These are phyloP conservation scores for Argynnis bischoffii DNA, from an alignment of 2,888 invertebrate species.

Conservation along the genomic window DNA sequence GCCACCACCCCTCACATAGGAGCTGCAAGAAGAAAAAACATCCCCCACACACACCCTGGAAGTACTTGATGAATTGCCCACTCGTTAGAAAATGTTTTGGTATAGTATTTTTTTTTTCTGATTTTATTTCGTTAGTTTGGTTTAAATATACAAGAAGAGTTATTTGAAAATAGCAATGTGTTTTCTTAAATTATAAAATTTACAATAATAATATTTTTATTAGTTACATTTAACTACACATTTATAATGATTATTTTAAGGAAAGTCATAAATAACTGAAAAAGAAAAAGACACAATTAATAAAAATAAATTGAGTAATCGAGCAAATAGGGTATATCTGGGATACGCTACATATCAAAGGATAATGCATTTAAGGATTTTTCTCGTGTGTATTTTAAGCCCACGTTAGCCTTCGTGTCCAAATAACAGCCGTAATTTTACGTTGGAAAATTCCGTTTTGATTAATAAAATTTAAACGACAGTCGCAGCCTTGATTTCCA, in stretches of 20 bases:
- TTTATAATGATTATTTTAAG: background rate
- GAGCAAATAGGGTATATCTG: background rate
- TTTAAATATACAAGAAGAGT: background rate
- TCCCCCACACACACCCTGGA: constrained; percentile 79
- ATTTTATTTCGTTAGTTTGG: constrained; percentile 39
- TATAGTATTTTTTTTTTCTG: constrained; percentile 67
- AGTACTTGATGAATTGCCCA: constrained; percentile 84
- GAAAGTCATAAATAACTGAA: too few relatives aligned
- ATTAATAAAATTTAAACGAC: constrained; percentile 29
- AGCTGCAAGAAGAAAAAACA: constrained; percentile 79
- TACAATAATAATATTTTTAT: too few relatives aligned
- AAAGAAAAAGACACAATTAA: too few relatives aligned
- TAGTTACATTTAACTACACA: too few relatives aligned
- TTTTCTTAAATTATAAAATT: too few relatives aligned
- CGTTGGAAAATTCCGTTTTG: constrained; percentile 33
- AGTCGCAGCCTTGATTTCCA: constrained; percentile 29
- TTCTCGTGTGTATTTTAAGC: constrained; percentile 13
- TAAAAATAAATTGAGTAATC: background rate
- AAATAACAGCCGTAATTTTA: constrained; percentile 15
- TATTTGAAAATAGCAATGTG: too few relatives aligned
- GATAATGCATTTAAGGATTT: constrained; percentile 3
- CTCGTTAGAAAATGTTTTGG: constrained; percentile 83
- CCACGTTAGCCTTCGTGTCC: constrained; percentile 15
- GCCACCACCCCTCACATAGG: constrained; percentile 71
- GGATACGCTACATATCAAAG: background rate